Evolutionary conservation across 1,140 invertebrate species (phyloP).

Genomic region (Lasioglossum baleicum): DNA sequence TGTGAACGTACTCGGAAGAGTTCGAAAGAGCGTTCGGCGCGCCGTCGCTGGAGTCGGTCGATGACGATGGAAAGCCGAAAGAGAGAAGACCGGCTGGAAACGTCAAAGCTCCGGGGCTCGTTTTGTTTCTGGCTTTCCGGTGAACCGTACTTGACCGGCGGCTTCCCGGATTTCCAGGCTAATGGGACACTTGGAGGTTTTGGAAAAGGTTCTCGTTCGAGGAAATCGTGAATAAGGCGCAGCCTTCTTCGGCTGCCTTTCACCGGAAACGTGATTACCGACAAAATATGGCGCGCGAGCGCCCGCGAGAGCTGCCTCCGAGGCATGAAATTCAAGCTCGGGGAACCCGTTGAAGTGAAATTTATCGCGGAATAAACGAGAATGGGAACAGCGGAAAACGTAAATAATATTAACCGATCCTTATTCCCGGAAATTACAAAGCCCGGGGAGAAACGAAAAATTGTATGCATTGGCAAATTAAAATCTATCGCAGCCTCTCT

Average conservation of each 20-base stretch:
- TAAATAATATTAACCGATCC: neutral
- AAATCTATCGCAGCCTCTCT: no score
- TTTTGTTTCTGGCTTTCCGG: slow-evolving; percentile 34
- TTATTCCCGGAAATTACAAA: no score
- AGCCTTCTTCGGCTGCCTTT: neutral
- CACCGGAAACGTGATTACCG: slow-evolving; percentile 28
- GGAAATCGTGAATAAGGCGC: slow-evolving; percentile 30
- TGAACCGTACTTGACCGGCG: slow-evolving; percentile 31
- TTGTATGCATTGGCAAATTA: no score
- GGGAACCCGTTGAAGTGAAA: neutral
- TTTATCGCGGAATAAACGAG: slow-evolving; percentile 1
- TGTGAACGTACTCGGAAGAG: neutral
- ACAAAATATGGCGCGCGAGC: neutral
- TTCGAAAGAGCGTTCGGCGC: neutral
- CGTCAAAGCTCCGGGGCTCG: slow-evolving; percentile 31
- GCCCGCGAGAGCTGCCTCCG: neutral
- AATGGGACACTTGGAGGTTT: slow-evolving; percentile 44
- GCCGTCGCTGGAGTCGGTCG: neutral
- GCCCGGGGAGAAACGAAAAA: no score
- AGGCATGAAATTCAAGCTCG: neutral
- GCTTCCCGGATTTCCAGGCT: slow-evolving; percentile 40
- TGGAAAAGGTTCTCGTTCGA: slow-evolving; percentile 29
- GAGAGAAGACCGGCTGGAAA: neutral
- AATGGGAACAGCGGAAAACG: neutral
- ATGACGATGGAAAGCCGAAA: neutral